Percentiles rank a stretch among this genome's conserved stretches.
Evolutionary conservation across 2,113 vertebrate genomes (phyloP).

Genomic region (Pachyramphus minor): DNA sequence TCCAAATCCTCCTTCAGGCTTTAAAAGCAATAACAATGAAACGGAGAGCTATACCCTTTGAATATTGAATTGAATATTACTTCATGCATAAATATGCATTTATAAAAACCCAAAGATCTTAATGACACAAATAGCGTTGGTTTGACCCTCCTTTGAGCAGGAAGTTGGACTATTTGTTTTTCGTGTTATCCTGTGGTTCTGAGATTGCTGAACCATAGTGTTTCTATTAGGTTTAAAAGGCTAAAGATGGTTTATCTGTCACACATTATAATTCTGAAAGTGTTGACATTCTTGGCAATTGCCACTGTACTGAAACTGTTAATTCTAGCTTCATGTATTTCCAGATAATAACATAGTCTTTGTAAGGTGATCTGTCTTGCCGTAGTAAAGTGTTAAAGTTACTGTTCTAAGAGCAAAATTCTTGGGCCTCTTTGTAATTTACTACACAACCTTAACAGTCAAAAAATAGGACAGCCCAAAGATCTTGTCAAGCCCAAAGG

Average conservation of each 20-base stretch:
- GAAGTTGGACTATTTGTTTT: not conserved
- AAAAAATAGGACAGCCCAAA: not conserved
- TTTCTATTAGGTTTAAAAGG: not conserved
- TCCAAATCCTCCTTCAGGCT: slow-evolving; percentile 34
- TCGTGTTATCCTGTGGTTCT: not conserved
- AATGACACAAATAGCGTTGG: not conserved
- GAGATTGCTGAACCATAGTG: not conserved
- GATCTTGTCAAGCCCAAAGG: not conserved
- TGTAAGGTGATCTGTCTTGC: not conserved
- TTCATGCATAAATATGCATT: not conserved
- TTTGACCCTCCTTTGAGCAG: not conserved
- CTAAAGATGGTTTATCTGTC: not conserved
- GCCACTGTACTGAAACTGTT: not conserved
- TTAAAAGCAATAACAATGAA: slow-evolving; percentile 20
- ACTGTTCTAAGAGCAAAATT: not conserved
- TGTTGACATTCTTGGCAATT: not conserved
- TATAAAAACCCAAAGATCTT: not conserved
- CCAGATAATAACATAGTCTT: not conserved
- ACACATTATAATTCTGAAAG: not conserved
- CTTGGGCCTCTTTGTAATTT: not conserved
- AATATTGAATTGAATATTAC: not conserved
- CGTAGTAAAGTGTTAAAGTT: not conserved
- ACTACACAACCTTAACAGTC: not conserved
- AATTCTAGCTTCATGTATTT: not conserved
- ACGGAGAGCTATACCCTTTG: not conserved